Evolutionary conservation across 2,113 vertebrate genomes (phyloP).

Genomic region (Physeter macrocephalus): DNA sequence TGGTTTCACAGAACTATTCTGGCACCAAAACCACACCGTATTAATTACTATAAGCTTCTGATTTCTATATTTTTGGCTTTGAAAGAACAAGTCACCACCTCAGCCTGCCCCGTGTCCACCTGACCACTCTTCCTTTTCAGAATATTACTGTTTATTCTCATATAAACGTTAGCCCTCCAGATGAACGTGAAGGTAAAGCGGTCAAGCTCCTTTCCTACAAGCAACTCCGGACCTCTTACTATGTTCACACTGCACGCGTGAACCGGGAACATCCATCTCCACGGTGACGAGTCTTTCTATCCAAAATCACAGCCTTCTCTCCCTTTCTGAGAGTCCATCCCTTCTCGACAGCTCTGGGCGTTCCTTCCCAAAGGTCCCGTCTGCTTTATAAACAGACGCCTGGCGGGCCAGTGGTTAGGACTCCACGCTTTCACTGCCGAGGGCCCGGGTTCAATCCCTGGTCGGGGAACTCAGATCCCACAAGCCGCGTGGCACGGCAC

Average conservation of each 20-base stretch:
- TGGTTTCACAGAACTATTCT: neutral
- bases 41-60: fast-evolving
- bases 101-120: neutral
- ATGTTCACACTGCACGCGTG: fast-evolving
- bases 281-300: neutral
- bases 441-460: too few relatives aligned
- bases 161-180: fast-evolving
- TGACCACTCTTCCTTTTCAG: neutral
- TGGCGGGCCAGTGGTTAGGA: too few relatives aligned
- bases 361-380: neutral
- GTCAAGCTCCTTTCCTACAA: neutral
- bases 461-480: too few relatives aligned
- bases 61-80: neutral
- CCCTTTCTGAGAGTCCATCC: neutral
- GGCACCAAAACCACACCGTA: fast-evolving
- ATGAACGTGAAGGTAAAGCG: too few relatives aligned
- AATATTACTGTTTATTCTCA: neutral
- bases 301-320: neutral
- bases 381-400: neutral
- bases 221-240: fast-evolving
- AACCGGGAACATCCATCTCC: fast-evolving
- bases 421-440: too few relatives aligned
- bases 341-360: neutral
- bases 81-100: neutral
- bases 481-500: too few relatives aligned